phyloP scores from a whole-genome alignment of 2,797 vertebrate genomes.

The Rallus crepitans region DNA sequence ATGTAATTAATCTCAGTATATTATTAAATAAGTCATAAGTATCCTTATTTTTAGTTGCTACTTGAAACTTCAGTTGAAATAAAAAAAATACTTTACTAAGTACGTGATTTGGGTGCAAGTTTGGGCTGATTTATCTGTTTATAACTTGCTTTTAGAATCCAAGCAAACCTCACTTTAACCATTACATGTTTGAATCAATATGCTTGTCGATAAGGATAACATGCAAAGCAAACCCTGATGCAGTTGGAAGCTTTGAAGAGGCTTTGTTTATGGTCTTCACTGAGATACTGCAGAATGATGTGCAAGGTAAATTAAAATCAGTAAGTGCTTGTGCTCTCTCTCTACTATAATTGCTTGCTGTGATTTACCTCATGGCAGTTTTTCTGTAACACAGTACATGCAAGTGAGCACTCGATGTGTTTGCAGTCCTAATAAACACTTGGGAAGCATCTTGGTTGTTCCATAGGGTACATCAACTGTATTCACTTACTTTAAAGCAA shows the following conservation, averaged over 20 bases:
- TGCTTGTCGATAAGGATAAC: constrained; percentile 96
- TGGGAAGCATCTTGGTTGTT: neutral
- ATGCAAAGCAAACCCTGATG: constrained; percentile 91
- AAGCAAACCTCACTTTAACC: constrained; percentile 99
- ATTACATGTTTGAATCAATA: constrained; percentile 98
- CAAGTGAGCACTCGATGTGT: neutral
- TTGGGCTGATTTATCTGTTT: neutral
- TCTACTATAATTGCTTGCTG: neutral
- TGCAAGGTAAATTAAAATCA: constrained; percentile 86
- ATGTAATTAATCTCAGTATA: neutral
- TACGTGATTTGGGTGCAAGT: neutral
- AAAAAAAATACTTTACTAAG: neutral
- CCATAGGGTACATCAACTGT: neutral
- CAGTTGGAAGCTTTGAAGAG: constrained; percentile 94
- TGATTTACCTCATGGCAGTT: neutral
- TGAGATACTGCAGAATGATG: constrained; percentile 96
- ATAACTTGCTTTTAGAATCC: constrained; percentile 87
- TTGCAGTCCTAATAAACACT: neutral
- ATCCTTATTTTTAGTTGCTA: neutral
- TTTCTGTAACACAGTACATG: neutral
- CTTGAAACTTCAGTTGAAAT: neutral
- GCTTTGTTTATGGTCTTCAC: constrained; percentile 98
- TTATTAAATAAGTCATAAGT: neutral
- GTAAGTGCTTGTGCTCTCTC: neutral
- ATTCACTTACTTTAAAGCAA: neutral